Evolutionary conservation across 1,140 invertebrate genomes (phyloP), one percentile per base, ranked within the genome.

Genomic region (Formica selysi): DNA sequence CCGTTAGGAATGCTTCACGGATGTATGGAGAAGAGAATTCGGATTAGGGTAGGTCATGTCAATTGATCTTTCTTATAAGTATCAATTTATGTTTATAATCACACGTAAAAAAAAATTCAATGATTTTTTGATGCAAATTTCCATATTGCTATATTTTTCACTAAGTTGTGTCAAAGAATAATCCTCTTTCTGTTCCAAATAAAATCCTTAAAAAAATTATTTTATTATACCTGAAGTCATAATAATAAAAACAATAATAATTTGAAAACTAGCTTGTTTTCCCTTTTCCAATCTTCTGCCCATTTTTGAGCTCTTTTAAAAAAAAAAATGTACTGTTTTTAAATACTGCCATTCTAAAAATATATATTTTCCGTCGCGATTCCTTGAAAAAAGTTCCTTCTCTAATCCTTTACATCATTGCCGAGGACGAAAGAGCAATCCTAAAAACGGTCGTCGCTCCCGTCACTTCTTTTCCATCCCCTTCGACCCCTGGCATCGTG

Each of bases 1-100:
- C 97, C 97, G 0, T 93, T 98, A n/a, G 94, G 94, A 5, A 91
- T 96, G 11, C 93, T 98, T 8, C 96, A 95, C 79, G 95, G 96
- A 19, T 97, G 95, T 85, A 96, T 97, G 91, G 96, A 96, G 65
- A 94, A 95, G 44, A 95, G 94, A 80, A 94, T 95, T 0, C 95
- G 96, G 90, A 94, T 98, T 8, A 97, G 97, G 96, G 97, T 97
- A 94, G 92, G 92, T 91, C 62, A 48, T 5, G 13, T n/a, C n/a
- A n/a, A 64, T 32, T 59, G 29, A 57, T 85, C 38, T 87, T 71
- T 74, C 7, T 36, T n/a, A 44, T 44, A 22, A 71, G 19, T 0
- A 10, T 32, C 54, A 6, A 68, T 41, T 36, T 7, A 54, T 19
- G 59, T 57, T 16, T 29, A n/a, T 38, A 68, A 38, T 36, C 19